phyloP scores from a whole-genome alignment of 92 coral and sea anemone species.

The Blastomussa wellsi region DNA sequence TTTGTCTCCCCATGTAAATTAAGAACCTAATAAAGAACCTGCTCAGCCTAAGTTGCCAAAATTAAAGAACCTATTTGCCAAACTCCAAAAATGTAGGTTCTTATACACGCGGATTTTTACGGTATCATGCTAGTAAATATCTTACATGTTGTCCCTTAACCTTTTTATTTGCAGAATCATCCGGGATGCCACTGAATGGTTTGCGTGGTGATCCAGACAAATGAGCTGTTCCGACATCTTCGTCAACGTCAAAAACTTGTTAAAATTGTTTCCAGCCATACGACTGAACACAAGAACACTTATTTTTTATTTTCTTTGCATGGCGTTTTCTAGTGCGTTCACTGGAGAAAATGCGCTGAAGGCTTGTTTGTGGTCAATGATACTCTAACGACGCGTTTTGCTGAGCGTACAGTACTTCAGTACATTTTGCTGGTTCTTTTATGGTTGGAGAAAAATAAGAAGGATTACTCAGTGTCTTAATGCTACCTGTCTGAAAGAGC shows the following conservation, averaged over 20 bases:
- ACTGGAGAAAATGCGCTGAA: background rate
- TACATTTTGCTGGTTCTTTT: background rate
- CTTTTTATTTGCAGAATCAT: slow-evolving; percentile 42
- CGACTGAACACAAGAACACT: background rate
- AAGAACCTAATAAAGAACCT: no score
- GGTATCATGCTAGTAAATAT: background rate
- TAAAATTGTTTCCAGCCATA: background rate
- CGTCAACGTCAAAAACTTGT: slow-evolving; percentile 1
- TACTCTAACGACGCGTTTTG: background rate
- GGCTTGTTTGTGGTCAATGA: background rate
- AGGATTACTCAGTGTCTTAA: background rate
- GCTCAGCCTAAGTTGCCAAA: no score
- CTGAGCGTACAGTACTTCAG: background rate
- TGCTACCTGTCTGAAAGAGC: background rate
- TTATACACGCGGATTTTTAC: no score
- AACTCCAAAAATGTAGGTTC: no score
- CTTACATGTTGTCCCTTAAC: background rate
- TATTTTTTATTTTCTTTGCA: background rate
- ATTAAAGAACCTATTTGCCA: no score
- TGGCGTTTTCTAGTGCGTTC: background rate
- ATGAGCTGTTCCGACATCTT: background rate
- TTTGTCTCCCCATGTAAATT: no score
- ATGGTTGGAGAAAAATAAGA: background rate
- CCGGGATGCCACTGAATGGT: slow-evolving; percentile 44
- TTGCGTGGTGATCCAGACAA: slow-evolving; percentile 29